A percentile compares a stretch with the other conserved stretches of the same genome.
phyloP scores from a whole-genome alignment of 35 echinoderm and acorn worm species.

The Apostichopus japonicus region DNA sequence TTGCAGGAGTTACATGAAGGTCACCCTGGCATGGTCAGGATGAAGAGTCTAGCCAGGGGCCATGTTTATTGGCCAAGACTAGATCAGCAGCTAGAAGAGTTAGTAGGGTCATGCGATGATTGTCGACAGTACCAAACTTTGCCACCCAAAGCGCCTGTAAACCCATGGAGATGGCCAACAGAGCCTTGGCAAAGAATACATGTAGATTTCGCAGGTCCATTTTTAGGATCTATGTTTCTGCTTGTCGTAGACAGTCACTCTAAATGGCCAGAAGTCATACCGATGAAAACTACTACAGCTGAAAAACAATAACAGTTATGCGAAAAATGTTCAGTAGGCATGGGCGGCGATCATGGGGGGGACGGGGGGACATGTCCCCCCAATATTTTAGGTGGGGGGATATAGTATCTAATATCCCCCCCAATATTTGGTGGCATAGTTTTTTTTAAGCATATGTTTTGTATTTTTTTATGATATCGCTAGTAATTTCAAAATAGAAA shows the following conservation, averaged over 20 bases:
- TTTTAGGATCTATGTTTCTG: not conserved
- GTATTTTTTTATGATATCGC: too few relatives aligned
- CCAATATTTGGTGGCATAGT: too few relatives aligned
- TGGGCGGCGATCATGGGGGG: too few relatives aligned
- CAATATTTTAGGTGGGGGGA: too few relatives aligned
- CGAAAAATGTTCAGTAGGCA: too few relatives aligned
- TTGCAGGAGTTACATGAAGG: constrained; percentile 37
- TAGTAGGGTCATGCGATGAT: constrained; percentile 5
- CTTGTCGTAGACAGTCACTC: constrained; percentile 1
- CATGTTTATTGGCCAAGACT: constrained; percentile 62
- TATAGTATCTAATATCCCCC: too few relatives aligned
- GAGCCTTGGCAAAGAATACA: constrained; percentile 56
- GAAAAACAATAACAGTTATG: too few relatives aligned
- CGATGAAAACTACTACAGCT: too few relatives aligned
- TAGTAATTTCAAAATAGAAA: too few relatives aligned
- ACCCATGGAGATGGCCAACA: constrained; percentile 64
- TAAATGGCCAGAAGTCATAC: too few relatives aligned
- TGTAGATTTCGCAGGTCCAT: constrained; percentile 55
- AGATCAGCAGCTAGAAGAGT: constrained; percentile 45
- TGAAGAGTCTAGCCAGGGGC: constrained; percentile 35
- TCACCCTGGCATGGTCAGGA: constrained; percentile 48
- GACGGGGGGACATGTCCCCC: too few relatives aligned
- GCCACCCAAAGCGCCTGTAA: constrained; percentile 50
- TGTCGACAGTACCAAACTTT: not conserved
- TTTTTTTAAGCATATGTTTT: too few relatives aligned